phyloP scores from a whole-genome alignment of 1,140 invertebrate genomes.

The Chironomus striatipennis region DNA sequence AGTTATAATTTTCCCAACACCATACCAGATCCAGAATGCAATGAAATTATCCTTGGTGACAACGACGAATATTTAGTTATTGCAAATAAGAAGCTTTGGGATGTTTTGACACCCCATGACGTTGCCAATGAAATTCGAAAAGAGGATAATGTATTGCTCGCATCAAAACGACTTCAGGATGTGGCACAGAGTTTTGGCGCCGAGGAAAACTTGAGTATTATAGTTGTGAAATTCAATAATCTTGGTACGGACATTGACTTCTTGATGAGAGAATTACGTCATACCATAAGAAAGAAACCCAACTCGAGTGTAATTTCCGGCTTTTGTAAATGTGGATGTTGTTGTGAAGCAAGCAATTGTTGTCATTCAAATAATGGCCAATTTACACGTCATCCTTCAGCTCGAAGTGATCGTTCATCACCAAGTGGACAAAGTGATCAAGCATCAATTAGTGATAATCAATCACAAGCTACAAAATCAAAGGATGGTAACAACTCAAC shows the following conservation, averaged over 20 bases:
- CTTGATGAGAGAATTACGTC: slow-evolving; percentile 64
- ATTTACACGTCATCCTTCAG: slow-evolving; percentile 34
- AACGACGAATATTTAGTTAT: slow-evolving; percentile 74
- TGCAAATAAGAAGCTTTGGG: slow-evolving; percentile 69
- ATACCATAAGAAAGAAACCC: slow-evolving; percentile 52
- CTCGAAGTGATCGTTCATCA: slow-evolving; percentile 58
- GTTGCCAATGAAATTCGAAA: slow-evolving; percentile 64
- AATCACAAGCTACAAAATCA: slow-evolving; percentile 27
- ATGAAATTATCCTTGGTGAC: slow-evolving; percentile 65
- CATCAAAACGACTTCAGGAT: slow-evolving; percentile 71
- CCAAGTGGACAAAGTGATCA: slow-evolving; percentile 77
- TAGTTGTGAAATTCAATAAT: slow-evolving; percentile 60
- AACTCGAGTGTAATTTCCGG: slow-evolving; percentile 39
- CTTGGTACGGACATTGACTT: slow-evolving; percentile 57
- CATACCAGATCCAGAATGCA: slow-evolving; percentile 62
- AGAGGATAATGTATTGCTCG: slow-evolving; percentile 64
- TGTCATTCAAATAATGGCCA: slow-evolving; percentile 43
- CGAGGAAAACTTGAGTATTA: slow-evolving; percentile 68
- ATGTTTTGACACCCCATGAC: slow-evolving; percentile 61
- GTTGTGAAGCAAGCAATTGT: slow-evolving; percentile 52
- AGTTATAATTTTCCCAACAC: slow-evolving; percentile 54
- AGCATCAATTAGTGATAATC: slow-evolving; percentile 35
- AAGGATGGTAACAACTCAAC: slow-evolving; percentile 26
- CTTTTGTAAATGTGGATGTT: slow-evolving; percentile 50
- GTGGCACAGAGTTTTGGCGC: slow-evolving; percentile 72